A percentile compares a stretch with the other conserved stretches of the same genome.
Conservation (phyloP, 2,888 invertebrate species). For the Phlogophora meticulosa region DNA sequence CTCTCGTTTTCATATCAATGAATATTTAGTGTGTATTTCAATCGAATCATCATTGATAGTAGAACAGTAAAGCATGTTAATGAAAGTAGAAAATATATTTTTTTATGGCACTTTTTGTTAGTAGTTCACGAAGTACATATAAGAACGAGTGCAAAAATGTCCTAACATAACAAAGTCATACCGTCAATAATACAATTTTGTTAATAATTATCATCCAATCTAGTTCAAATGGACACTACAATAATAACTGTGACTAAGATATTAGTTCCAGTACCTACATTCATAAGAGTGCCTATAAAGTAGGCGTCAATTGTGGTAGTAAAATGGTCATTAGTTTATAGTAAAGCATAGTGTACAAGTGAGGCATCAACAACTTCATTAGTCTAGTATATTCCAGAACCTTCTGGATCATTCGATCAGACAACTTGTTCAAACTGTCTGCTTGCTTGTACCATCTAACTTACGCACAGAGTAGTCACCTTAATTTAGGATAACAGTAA, state of each 20-base stretch:
- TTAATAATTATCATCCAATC: not conserved
- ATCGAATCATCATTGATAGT: constrained; percentile 30
- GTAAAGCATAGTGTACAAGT: constrained; percentile 18
- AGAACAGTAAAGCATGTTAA: constrained; percentile 36
- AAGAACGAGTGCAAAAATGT: constrained; percentile 35
- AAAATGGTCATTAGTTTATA: constrained; percentile 35
- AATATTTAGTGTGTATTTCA: constrained; percentile 28
- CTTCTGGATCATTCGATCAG: constrained; percentile 13
- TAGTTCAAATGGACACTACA: not conserved
- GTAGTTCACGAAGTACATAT: constrained; percentile 51
- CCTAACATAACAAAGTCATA: constrained; percentile 5
- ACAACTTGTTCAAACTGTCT: constrained; percentile 6
- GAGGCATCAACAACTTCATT: constrained; percentile 18
- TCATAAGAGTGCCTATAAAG: constrained; percentile 49
- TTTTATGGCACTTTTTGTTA: constrained; percentile 67
- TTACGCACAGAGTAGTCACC: constrained; percentile 64
- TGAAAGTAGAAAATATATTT: constrained; percentile 63
- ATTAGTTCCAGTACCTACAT: constrained; percentile 34
- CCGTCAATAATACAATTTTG: constrained; percentile 1
- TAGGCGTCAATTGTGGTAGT: constrained; percentile 47
- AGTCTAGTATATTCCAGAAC: constrained; percentile 27
- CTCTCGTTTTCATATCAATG: constrained; percentile 41
- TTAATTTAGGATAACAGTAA: constrained; percentile 51
- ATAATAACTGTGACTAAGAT: constrained; percentile 7
- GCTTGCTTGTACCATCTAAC: constrained; percentile 21